Evolutionary conservation across 2,797 vertebrate genomes (phyloP).

Genomic region (Chromis chromis): DNA sequence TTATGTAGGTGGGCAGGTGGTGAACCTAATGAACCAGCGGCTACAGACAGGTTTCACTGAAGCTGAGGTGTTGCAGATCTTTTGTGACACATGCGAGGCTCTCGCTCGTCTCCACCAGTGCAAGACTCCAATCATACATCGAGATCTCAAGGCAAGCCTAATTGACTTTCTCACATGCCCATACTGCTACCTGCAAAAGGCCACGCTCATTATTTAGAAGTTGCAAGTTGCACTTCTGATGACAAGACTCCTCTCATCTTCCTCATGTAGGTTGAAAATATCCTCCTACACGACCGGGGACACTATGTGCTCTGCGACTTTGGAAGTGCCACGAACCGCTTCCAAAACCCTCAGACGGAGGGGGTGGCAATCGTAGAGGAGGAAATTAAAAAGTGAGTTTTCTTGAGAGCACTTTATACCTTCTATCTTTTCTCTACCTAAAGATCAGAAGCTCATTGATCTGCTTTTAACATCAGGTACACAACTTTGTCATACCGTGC

Average conservation of each 20-base stretch:
- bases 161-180: background rate
- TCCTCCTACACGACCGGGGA: constrained; percentile 95
- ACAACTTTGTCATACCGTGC: constrained; percentile 97
- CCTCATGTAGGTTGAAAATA: constrained; percentile 94
- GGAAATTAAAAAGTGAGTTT: constrained; percentile 96
- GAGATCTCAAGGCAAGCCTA: constrained; percentile 92
- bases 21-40: constrained; percentile 98
- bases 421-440: background rate
- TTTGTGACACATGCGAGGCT: constrained; percentile 97
- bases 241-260: constrained; percentile 18
- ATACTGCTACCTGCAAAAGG: background rate
- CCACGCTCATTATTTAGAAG: background rate
- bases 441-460: constrained; percentile 27
- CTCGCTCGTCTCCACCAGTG: constrained; percentile 94
- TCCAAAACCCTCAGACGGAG: constrained; percentile 95
- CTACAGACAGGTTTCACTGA: constrained; percentile 96
- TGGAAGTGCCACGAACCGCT: constrained; percentile 96
- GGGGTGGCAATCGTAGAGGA: constrained; percentile 94
- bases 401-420: background rate
- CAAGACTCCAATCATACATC: constrained; percentile 94
- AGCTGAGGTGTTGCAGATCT: constrained; percentile 94
- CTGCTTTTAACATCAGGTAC: constrained; percentile 85
- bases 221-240: constrained; percentile 5
- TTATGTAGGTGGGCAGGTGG: constrained; percentile 93
- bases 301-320: constrained; percentile 99